Base-by-base conservation (phyloP, 2,888 invertebrate genomes). In the Andrena praecox region DNA sequence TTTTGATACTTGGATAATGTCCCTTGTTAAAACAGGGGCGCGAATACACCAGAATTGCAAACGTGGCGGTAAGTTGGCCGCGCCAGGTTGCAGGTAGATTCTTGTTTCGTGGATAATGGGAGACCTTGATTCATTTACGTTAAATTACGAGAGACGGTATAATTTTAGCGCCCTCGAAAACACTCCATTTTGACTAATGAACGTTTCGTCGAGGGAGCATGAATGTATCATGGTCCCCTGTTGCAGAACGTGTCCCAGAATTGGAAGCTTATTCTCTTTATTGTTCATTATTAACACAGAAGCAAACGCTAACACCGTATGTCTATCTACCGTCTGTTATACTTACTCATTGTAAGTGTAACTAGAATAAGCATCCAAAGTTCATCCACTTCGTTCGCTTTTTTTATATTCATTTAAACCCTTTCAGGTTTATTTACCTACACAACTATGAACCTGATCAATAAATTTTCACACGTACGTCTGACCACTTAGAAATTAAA, bases 21-120 rank as follows among this genome's bases (percentile, higher is more conserved):
- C 12, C 5, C 42, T 42, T 42, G 42, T 42, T 42, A 42, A 42
- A 82, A 80, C 82, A 85, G 78, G 89, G 77, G 82, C 79, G 82
- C 70, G 87, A 88, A 87, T 79, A 82, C 72, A 59, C 12, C 79
- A 66, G 16, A 50, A 69, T 77, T 79, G 50, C 52, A 52, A 86
- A 63, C 66, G 54, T 73, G 66, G 60, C 50, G 64, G 70, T 79
- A 75, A 59, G 35, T 56, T 24, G 20, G 72, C 10, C 29, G 70
- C 82, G 77, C 50, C 66, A 72, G 77, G 75, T 70, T 80, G 80
- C 73, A 80, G 75, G 64, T 67, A 60, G 70, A 50, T 48, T 66
- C 60, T 80, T 31, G 73, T 79, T 66, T 29, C 48, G 29, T 16
- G 52, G 42, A 29, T 64, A 74, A 74, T 29, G 66, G 20, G 50